Evolutionary conservation across 2,113 vertebrate species (phyloP), one percentile per base, ranked within the genome.

Genomic region (Actenoides hombroni): DNA sequence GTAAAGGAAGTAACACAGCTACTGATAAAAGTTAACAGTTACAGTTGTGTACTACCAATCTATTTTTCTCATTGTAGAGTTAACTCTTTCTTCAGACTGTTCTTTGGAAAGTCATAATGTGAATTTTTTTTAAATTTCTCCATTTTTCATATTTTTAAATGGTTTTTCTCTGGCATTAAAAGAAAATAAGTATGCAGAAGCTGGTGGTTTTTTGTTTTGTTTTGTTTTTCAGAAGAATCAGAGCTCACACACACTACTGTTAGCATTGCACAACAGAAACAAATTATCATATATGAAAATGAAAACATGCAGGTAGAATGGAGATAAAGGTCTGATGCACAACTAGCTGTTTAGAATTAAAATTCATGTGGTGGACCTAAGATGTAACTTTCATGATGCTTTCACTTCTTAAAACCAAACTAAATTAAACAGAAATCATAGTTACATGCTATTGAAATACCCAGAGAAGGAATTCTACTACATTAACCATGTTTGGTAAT

Each of bases 91-190:
- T 39, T 80, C 17, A 65, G n/a, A 78, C 7, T 4, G 73, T 48
- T 71, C 17, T 40, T 68, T 54, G 16, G 29, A 54, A 69, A 35
- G 12, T 40, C 13, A 8, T 39, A 40, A 21, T 19, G 11, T 26
- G 15, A 78, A 44, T 1, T 44, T 70, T 70, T 83, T 88, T 35
- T 16, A 76, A 80, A 46, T 86, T 75, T 51, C 28, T 82, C 9
- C 2, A 46, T n/a, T 86, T 65, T 61, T 3, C 16, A 10, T 68
- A 31, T 8, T 48, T 42, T 60, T 65, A 13, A 23, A 16, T 39
- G 4, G 0, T 0, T 28, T 82, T 85, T 71, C 2, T 4, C 5
- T 18, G 24, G 8, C 2, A 56, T 42, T 54, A 24, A 21, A 44
- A 54, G 20, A 29, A 76, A 83, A 60, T 46, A 0, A 53, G 6